These are phyloP conservation scores for Erinaceus europaeus DNA, from an alignment of 2,113 vertebrate genomes.

Conservation along the genomic window DNA sequence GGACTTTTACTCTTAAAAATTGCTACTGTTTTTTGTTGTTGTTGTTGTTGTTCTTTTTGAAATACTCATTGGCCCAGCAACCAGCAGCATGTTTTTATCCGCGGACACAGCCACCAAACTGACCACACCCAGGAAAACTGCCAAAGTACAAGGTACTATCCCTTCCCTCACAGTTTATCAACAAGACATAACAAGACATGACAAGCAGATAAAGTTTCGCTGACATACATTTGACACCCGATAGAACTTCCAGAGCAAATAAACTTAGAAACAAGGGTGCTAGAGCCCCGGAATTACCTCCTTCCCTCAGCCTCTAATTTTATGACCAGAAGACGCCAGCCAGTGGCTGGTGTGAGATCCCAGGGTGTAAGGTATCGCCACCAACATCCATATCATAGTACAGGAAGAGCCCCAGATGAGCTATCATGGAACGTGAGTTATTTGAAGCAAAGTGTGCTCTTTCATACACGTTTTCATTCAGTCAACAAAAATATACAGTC, in stretches of 20 bases:
- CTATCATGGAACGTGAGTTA: background rate
- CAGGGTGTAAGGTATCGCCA: background rate
- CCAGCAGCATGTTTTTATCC: background rate
- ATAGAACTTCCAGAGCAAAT: constrained; percentile 5
- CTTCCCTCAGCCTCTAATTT: background rate
- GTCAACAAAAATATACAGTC: background rate
- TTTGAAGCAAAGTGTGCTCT: background rate
- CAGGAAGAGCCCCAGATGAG: background rate
- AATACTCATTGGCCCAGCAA: background rate
- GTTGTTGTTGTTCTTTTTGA: too few relatives aligned
- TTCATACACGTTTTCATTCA: background rate
- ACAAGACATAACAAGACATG: background rate
- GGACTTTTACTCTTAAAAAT: too few relatives aligned
- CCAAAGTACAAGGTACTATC: background rate
- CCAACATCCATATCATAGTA: background rate
- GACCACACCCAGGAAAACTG: background rate
- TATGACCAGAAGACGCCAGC: background rate
- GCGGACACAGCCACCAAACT: background rate
- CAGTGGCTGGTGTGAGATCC: background rate
- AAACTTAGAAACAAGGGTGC: background rate
- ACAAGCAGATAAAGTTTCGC: background rate
- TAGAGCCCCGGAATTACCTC: background rate
- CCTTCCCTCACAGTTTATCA: background rate
- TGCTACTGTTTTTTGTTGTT: too few relatives aligned
- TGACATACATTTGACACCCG: background rate